Evolutionary conservation across 2,888 invertebrate species (phyloP), one percentile per base, ranked within the genome.

Genomic region (Spilarctia lutea): DNA sequence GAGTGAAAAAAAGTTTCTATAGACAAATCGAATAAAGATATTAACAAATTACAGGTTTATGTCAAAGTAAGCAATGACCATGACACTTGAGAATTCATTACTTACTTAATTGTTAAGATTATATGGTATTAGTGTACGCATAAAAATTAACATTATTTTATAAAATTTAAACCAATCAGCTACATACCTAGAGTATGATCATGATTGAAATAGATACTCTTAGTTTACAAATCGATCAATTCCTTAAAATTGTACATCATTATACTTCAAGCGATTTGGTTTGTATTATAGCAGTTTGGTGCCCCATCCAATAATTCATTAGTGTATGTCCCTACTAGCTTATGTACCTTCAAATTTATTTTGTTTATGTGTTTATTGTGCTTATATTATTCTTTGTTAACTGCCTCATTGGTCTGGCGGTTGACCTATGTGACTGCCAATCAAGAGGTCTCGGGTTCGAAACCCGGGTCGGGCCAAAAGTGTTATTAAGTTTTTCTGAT

Each of bases 31-130:
- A 78, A 77, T 77, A 72, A 72, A 76, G 72, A 60, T 81, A 69
- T 77, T 65, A 75, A 79, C 77, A 76, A 80, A 70, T 71, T 75
- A 42, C 71, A 45, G 56, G 20, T 67, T 83, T 45, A 77, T 75
- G 71, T 67, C 45, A 45, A 66, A 73, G n/a, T 74, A 76, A 60
- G 33, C 75, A 78, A 78, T 78, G 70, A 73, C 73, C 77, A 68
- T 81, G 67, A 75, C 79, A 75, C 65, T 81, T 75, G 72, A 48
- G 68, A 65, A 63, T 24, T 67, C 65, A 68, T 24, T 2, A 27
- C 60, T 66, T 68, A 73, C 65, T 33, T 20, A 33, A 20, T 65
- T 65, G 8, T 27, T 60, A 27, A n/a, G 11, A n/a, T 3, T 27
- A 27, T 10, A 60, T 27, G 11, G 8, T 48, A 48, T 20, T 48